Evolutionary conservation across 2,797 vertebrate species (phyloP).

Genomic region (Sebastes diaconus): DNA sequence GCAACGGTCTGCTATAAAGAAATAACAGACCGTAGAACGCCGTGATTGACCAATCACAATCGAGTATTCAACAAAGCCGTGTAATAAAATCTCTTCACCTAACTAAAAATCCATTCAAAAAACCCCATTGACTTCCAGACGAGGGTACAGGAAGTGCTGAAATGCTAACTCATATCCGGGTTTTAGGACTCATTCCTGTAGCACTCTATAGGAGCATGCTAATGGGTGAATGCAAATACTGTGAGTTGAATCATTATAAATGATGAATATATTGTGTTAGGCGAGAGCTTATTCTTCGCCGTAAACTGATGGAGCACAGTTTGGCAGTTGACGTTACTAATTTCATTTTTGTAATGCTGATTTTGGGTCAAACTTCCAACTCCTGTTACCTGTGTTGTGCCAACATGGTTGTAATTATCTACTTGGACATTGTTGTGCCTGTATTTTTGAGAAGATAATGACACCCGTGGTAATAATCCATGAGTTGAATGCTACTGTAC

Average conservation of each 20-base stretch:
- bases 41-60: too few relatives aligned
- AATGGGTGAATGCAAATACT: conserved; percentile 54
- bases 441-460: conserved; percentile 52
- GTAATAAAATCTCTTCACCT: too few relatives aligned
- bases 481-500: conserved; percentile 73
- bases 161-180: too few relatives aligned
- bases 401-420: conserved; percentile 49
- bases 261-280: conserved; percentile 7
- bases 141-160: too few relatives aligned
- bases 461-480: conserved; percentile 36
- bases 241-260: conserved; percentile 48
- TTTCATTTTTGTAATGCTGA: neutral
- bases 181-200: too few relatives aligned
- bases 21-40: too few relatives aligned
- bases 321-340: conserved; percentile 2
- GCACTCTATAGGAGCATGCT: neutral
- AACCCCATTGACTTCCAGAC: too few relatives aligned
- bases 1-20: too few relatives aligned
- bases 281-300: conserved; percentile 9
- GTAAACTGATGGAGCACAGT: conserved; percentile 1
- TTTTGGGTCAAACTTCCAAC: conserved; percentile 25
- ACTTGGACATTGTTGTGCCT: conserved; percentile 48
- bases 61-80: too few relatives aligned
- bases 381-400: conserved; percentile 44
- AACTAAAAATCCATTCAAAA: too few relatives aligned